A percentile compares a stretch with the other conserved stretches of the same genome.
Conservation (phyloP, 2,113 vertebrate species). For the Saccopteryx leptura region DNA sequence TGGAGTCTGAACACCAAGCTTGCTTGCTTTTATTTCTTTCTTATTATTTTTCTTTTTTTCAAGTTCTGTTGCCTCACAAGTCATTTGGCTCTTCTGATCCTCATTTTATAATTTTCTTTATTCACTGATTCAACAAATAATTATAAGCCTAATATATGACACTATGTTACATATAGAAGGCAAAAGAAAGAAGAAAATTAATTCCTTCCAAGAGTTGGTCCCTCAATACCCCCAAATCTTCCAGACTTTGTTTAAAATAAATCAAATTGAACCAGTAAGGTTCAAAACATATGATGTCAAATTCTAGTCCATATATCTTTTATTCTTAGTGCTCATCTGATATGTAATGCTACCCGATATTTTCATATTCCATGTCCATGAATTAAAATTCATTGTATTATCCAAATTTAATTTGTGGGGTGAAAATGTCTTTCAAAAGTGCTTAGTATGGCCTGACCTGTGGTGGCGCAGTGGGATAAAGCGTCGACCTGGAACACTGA, state of each 20-base stretch:
- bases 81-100: background rate
- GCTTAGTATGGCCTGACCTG: too few relatives aligned
- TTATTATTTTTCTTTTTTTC: background rate
- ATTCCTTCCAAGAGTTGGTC: background rate
- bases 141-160: background rate
- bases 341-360: background rate
- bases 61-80: background rate
- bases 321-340: background rate
- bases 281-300: background rate
- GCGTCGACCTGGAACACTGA: too few relatives aligned
- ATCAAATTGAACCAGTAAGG: background rate
- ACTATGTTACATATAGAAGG: background rate
- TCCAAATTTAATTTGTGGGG: background rate
- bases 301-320: background rate
- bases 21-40: background rate
- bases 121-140: background rate
- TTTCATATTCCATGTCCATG: background rate
- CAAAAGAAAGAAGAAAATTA: background rate
- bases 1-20: background rate
- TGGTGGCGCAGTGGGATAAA: too few relatives aligned
- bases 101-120: background rate
- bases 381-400: background rate
- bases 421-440: background rate
- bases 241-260: background rate
- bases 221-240: background rate